Evolutionary conservation across 1,140 invertebrate species (phyloP), one percentile per base, ranked within the genome.

Genomic region (Chironomus tepperi): DNA sequence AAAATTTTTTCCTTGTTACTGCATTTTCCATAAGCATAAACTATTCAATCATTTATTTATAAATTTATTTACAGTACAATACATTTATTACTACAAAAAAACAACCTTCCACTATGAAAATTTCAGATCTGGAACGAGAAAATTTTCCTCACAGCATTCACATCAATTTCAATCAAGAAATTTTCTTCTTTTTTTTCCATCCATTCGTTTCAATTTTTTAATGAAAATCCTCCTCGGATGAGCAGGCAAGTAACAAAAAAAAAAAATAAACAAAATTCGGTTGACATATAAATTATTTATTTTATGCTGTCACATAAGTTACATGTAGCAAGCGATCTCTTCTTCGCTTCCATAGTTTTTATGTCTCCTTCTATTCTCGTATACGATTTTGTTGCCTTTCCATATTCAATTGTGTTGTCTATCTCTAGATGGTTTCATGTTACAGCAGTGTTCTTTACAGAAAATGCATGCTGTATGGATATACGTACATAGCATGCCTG

Each of bases 201-300:
- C 24, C 24, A 34, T 34, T 34, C 24, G 24, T 34, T 34, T 34
- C 24, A 34, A 34, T 34, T 34, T 34, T 34, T 34, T 34, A 34
- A 34, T 57, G 47, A n/a, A 57, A 57, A 57, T 57, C 47, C 15
- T n/a, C 5, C 12, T 15, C n/a, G 47, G 47, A 57, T 57, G 12
- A 57, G 10, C 47, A 57, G 47, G 47, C 47, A 57, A n/a, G 47
- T n/a, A n/a, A n/a, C n/a, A n/a, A n/a, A 57, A 9, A 12, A 57
- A n/a, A 57, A 21, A 70, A 70, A 70, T 70, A 70, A 70, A 70
- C 65, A 70, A 70, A 70, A 70, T 70, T 70, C 16, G 65, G 65
- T 19, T 70, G 65, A 70, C 65, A 70, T 21, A 70, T 70, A 70
- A 70, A 70, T 70, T 70, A 70, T 70, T 70, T 70, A 70, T 70